These are phyloP conservation scores for Plemyria rubiginata DNA, from an alignment of 2,888 invertebrate genomes.

Conservation along the genomic window DNA sequence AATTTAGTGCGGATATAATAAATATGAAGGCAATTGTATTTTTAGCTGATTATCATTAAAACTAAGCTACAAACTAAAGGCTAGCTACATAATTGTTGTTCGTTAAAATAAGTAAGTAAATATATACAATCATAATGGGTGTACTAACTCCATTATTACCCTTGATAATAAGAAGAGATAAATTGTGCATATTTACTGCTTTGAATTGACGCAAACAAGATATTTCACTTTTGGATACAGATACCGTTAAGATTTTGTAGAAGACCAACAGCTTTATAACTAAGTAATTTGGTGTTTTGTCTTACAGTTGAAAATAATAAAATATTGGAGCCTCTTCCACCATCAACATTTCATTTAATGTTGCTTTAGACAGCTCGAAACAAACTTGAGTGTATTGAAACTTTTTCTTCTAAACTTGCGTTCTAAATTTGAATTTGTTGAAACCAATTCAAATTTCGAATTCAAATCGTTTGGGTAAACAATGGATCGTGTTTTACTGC, in stretches of 20 bases:
- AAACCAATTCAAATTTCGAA: too few relatives aligned
- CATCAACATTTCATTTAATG: background rate
- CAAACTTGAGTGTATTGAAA: background rate
- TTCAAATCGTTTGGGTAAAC: too few relatives aligned
- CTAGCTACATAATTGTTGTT: constrained; percentile 70
- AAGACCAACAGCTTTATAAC: constrained; percentile 18
- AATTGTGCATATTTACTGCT: constrained; percentile 49
- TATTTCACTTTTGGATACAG: constrained; percentile 22
- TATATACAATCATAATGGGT: constrained; percentile 39
- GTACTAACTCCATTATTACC: constrained; percentile 38
- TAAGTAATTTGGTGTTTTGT: constrained; percentile 62
- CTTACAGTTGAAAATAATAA: constrained; percentile 52
- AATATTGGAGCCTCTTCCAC: constrained; percentile 23
- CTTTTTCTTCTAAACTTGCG: background rate
- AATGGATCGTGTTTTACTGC: too few relatives aligned
- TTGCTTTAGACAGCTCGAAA: background rate
- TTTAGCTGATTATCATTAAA: constrained; percentile 58
- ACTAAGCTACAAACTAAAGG: constrained; percentile 60
- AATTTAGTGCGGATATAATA: constrained; percentile 68
- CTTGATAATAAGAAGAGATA: constrained; percentile 38
- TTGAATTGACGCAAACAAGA: constrained; percentile 32
- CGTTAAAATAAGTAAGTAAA: constrained; percentile 59
- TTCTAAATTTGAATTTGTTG: background rate
- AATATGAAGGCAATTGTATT: constrained; percentile 66
- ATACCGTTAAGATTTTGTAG: constrained; percentile 12